These are phyloP conservation scores for Pterophyllum scalare DNA, from an alignment of 2,113 vertebrate species.

Conservation along the genomic window DNA sequence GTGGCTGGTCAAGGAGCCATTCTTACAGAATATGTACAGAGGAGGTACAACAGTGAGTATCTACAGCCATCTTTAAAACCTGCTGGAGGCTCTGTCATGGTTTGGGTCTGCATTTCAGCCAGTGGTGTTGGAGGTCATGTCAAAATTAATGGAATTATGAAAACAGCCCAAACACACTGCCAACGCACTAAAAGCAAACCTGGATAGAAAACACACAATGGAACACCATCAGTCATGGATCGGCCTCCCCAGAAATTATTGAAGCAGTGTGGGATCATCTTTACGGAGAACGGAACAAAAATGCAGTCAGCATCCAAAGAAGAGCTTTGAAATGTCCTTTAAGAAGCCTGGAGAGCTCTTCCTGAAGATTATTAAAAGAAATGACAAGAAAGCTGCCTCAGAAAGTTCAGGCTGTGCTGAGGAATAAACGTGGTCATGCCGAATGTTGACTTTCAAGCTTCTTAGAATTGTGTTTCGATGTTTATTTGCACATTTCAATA, in stretches of 20 bases:
- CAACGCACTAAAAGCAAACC: background rate
- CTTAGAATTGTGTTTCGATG: background rate
- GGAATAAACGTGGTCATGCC: background rate
- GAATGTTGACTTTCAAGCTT: background rate
- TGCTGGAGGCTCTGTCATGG: too few species aligned
- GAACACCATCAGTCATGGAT: background rate
- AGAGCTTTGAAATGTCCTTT: constrained; percentile 2
- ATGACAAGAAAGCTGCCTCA: background rate
- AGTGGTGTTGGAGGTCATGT: background rate
- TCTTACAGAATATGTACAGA: too few species aligned
- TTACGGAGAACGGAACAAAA: background rate
- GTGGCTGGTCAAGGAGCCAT: too few species aligned
- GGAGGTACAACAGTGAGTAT: background rate
- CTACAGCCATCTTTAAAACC: background rate
- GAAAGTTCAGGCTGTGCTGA: background rate
- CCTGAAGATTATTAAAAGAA: background rate
- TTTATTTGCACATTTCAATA: background rate
- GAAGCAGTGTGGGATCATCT: background rate
- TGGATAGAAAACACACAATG: background rate
- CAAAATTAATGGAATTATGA: background rate
- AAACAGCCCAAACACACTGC: background rate
- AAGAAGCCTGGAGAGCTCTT: background rate
- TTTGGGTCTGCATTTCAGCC: background rate
- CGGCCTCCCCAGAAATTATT: background rate
- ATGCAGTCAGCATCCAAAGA: background rate